These are phyloP conservation scores for Dendrolimus punctatus DNA, from an alignment of 1,140 invertebrate species.

Conservation along the genomic window DNA sequence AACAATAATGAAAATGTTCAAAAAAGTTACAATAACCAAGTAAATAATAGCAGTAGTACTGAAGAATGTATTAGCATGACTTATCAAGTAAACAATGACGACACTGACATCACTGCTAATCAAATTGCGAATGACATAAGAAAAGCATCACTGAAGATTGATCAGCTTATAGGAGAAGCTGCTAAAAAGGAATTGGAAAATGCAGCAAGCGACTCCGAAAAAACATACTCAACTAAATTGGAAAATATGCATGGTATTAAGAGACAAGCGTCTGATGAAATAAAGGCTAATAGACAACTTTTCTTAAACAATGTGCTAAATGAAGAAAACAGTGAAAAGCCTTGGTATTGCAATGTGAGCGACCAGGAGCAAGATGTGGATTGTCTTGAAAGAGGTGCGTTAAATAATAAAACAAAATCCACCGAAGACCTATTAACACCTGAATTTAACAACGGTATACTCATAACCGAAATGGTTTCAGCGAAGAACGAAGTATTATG, in stretches of 20 bases:
- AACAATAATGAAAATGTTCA: slow-evolving; percentile 53
- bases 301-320: slow-evolving; percentile 59
- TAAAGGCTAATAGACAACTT: slow-evolving; percentile 55
- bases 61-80: slow-evolving; percentile 67
- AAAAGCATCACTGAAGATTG: slow-evolving; percentile 72
- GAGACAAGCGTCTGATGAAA: slow-evolving; percentile 59
- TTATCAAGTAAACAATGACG: slow-evolving; percentile 69
- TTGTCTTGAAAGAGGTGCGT: slow-evolving; percentile 39
- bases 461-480: slow-evolving; percentile 49
- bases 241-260: slow-evolving; percentile 65
- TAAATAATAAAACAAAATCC: slow-evolving; percentile 54
- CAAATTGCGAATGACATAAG: slow-evolving; percentile 72
- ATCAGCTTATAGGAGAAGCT: slow-evolving; percentile 71
- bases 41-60: slow-evolving; percentile 66
- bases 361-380: slow-evolving; percentile 65
- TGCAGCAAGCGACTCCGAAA: slow-evolving; percentile 48
- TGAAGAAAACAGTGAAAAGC: slow-evolving; percentile 57
- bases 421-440: slow-evolving; percentile 49
- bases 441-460: slow-evolving; percentile 36
- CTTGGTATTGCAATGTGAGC: slow-evolving; percentile 68
- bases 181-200: slow-evolving; percentile 70
- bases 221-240: slow-evolving; percentile 64
- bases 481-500: slow-evolving; percentile 63
- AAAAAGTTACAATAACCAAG: slow-evolving; percentile 51
- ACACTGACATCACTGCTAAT: slow-evolving; percentile 69